Conservation (phyloP, 2,888 invertebrate genomes). For the Ophion obscuratus region DNA sequence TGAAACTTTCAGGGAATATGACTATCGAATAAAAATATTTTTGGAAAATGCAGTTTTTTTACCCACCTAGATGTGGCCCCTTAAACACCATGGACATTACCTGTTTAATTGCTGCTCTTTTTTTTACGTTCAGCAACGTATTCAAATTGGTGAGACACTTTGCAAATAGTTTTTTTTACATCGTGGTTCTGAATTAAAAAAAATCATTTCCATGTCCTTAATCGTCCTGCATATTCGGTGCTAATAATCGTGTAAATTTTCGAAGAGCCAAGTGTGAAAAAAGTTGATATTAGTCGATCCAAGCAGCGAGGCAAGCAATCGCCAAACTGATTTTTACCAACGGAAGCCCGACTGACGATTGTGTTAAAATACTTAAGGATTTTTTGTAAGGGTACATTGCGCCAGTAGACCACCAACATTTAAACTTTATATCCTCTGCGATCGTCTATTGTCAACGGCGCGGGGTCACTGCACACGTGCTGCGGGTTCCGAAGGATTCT, state of each 20-base stretch:
- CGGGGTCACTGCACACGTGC: slow-evolving; percentile 41
- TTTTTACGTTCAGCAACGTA: too few relatives aligned
- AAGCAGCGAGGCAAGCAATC: neutral
- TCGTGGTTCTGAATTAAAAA: neutral
- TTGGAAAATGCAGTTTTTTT: too few relatives aligned
- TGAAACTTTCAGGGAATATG: too few relatives aligned
- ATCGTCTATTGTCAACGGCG: slow-evolving; percentile 31
- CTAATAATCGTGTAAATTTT: neutral
- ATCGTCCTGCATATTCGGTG: neutral
- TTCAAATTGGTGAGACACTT: too few relatives aligned
- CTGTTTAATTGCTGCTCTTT: too few relatives aligned
- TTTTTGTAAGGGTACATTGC: slow-evolving; percentile 14
- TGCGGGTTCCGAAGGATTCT: neutral
- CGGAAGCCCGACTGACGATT: neutral
- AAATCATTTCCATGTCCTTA: neutral
- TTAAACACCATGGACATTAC: too few relatives aligned
- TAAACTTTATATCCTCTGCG: slow-evolving; percentile 5
- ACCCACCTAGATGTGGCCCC: too few relatives aligned
- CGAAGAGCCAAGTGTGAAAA: too few relatives aligned
- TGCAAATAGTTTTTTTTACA: too few relatives aligned
- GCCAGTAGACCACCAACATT: slow-evolving; percentile 29
- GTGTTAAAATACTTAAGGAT: slow-evolving; percentile 27
- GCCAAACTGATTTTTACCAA: neutral
- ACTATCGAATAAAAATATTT: too few relatives aligned
- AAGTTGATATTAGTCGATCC: neutral